These are phyloP conservation scores for Limnephilus rhombicus DNA, from an alignment of 2,888 invertebrate species.

Conservation along the genomic window DNA sequence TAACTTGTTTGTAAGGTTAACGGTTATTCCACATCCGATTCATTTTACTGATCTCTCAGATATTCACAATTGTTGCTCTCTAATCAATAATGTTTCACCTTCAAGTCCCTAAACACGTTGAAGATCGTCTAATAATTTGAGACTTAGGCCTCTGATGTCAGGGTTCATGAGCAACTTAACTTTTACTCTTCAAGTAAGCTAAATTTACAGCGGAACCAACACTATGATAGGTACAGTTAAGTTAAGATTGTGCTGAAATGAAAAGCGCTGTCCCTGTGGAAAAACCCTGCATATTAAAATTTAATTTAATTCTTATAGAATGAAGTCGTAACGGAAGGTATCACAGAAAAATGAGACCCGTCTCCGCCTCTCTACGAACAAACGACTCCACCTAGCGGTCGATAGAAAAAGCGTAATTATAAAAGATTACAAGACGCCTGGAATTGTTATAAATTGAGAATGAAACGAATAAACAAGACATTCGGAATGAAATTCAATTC, in stretches of 20 bases:
- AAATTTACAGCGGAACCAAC: neutral
- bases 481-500: conserved; percentile 41
- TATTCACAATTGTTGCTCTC: too few relatives aligned
- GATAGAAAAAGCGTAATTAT: conserved; percentile 35
- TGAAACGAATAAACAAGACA: conserved; percentile 37
- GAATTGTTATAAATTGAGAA: conserved; percentile 41
- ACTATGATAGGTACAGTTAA: neutral
- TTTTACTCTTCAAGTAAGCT: neutral
- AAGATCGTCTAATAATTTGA: neutral
- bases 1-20: neutral
- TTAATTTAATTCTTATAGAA: conserved; percentile 60
- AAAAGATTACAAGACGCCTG: conserved; percentile 22
- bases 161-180: neutral
- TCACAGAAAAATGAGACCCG: conserved; percentile 29
- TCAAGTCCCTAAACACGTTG: neutral
- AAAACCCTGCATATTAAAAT: conserved; percentile 43
- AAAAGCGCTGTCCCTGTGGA: conserved; percentile 32
- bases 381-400: conserved; percentile 35
- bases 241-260: neutral
- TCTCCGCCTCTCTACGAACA: neutral
- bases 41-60: neutral
- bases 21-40: too few relatives aligned
- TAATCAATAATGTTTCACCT: neutral
- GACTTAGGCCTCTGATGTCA: neutral
- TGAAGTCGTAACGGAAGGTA: conserved; percentile 49